Evolutionary conservation across 2,888 invertebrate genomes (phyloP), one percentile per base, ranked within the genome.

Genomic region (Ophion ventricosus): DNA sequence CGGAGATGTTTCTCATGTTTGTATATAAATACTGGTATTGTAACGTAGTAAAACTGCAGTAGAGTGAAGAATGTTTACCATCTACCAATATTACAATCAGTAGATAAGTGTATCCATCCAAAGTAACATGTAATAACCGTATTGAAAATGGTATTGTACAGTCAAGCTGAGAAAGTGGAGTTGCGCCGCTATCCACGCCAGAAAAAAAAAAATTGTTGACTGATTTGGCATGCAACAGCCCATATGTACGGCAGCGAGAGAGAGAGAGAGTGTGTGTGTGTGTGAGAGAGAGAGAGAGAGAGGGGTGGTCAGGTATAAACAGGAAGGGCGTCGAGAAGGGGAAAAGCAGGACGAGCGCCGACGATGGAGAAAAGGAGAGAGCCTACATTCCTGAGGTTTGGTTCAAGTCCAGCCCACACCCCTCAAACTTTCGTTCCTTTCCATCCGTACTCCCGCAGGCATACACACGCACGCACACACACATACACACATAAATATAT

Each of bases 371-470:
- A 79, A 72, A 73, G 83, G 72, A 82, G 85, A 82, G 86, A 87
- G 87, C 85, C 89, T 89, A 89, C 90, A 90, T 90, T 90, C 89
- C 89, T 90, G 90, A 89, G 88, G 88, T 87, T 86, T 83, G 85
- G 88, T 88, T 87, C 87, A 84, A 82, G 75, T 86, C 86, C 82
- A 72, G 77, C 80, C 79, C 56, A 35, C 72, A 63, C 70, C 63
- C 78, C 70, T 35, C 57, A 76, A 56, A 29, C 56, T 40, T 67
- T 40, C 69, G 67, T 70, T 64, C 76, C 29, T 64, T 66, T 75
- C 8, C 20, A 64, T 35, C 20, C 23, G 29, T 29, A 25, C 43
- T 70, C 63, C 61, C 14, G 61, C 57, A 64, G 1, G 26, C n/a
- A 49, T 7, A 5, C 59, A 35, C 81, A 11, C 40, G 59, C 43